These are phyloP conservation scores for Labrus mixtus DNA, from an alignment of 2,113 vertebrate species.

Conservation along the genomic window DNA sequence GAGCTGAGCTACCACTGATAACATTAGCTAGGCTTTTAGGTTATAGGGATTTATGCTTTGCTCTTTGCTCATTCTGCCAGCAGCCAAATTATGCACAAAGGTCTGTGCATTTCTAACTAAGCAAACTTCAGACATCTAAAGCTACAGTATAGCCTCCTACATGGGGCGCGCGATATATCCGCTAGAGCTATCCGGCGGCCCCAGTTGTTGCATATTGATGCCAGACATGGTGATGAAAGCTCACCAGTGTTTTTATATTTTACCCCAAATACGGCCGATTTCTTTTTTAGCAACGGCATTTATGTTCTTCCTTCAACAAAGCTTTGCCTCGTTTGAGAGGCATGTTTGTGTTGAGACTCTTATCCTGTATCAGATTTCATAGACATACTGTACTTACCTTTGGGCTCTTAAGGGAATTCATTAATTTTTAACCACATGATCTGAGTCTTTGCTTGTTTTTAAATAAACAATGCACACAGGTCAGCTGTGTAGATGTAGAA, in stretches of 20 bases:
- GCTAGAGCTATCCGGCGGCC: too few species aligned
- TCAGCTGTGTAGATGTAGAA: slow-evolving; percentile 49
- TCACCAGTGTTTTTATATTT: too few species aligned
- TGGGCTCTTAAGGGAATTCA: slow-evolving; percentile 3
- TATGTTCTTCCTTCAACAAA: background rate
- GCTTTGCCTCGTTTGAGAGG: background rate
- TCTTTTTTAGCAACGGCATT: background rate
- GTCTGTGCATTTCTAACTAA: too few species aligned
- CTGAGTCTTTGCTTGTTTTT: background rate
- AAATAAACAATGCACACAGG: slow-evolving; percentile 15
- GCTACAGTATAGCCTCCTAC: too few species aligned
- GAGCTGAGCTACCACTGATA: too few species aligned
- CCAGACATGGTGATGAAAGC: background rate
- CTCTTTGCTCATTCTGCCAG: too few species aligned
- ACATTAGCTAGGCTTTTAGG: too few species aligned
- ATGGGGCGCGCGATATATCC: too few species aligned
- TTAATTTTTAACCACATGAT: slow-evolving; percentile 41
- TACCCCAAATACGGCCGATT: background rate
- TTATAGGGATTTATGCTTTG: too few species aligned
- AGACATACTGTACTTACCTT: background rate
- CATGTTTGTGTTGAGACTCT: too few species aligned
- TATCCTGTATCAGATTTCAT: slow-evolving; percentile 6
- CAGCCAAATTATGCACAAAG: too few species aligned
- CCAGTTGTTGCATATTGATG: slow-evolving; percentile 1
- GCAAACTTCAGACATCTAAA: background rate